Evolutionary conservation across 2,797 vertebrate genomes (phyloP).

Genomic region (Centroberyx gerrardi): DNA sequence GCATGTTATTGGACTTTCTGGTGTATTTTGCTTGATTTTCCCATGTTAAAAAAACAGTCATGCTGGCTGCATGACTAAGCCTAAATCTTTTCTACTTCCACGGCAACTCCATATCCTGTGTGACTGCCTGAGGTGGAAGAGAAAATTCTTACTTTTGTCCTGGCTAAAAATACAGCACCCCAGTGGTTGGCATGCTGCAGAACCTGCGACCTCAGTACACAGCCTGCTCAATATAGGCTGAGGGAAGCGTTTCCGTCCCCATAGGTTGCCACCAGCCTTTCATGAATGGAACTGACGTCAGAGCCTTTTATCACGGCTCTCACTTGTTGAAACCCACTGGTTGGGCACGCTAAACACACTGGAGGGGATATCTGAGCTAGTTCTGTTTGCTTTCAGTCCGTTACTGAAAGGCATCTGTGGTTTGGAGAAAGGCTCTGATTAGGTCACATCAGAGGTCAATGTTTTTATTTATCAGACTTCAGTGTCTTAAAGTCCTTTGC

Average conservation of each 20-base stretch:
- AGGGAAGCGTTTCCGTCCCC: slow-evolving; percentile 72
- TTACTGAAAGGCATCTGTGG: slow-evolving; percentile 56
- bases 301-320: slow-evolving; percentile 62
- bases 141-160: slow-evolving; percentile 60
- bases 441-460: slow-evolving; percentile 31
- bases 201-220: slow-evolving; percentile 66
- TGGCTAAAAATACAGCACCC: slow-evolving; percentile 76
- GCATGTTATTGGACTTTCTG: neutral
- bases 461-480: slow-evolving; percentile 17
- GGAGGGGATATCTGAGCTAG: slow-evolving; percentile 64
- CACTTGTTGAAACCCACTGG: slow-evolving; percentile 64
- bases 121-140: slow-evolving; percentile 37
- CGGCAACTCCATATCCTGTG: slow-evolving; percentile 18
- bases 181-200: slow-evolving; percentile 59
- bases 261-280: slow-evolving; percentile 66
- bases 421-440: slow-evolving; percentile 50
- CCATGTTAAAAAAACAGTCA: neutral
- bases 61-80: slow-evolving; percentile 15
- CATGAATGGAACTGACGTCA: slow-evolving; percentile 73
- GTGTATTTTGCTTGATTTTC: neutral
- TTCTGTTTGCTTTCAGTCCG: slow-evolving; percentile 62
- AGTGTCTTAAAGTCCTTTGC: neutral
- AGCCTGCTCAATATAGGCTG: slow-evolving; percentile 59
- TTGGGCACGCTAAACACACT: slow-evolving; percentile 43
- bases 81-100: slow-evolving; percentile 15